These are phyloP conservation scores for Distichodus sexfasciatus DNA, from an alignment of 2,797 vertebrate genomes.

Conservation along the genomic window DNA sequence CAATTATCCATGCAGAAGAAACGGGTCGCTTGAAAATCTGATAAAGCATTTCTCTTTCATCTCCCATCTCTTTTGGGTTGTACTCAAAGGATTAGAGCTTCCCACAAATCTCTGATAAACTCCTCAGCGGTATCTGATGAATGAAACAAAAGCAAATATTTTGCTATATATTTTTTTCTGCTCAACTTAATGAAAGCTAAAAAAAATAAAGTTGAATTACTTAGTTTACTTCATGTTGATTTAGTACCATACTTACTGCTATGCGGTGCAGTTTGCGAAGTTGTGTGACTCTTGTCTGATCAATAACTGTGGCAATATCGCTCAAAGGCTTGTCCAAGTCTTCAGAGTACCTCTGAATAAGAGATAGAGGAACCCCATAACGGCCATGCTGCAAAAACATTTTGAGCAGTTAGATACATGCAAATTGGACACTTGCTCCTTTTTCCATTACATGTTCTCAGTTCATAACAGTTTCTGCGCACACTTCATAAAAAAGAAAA, in stretches of 20 bases:
- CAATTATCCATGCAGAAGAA: background rate
- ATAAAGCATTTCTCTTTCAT: too few species aligned
- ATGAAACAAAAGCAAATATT: background rate
- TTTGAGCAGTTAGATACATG: too few species aligned
- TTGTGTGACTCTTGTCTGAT: conserved; percentile 77
- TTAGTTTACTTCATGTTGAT: too few species aligned
- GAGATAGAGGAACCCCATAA: conserved; percentile 77
- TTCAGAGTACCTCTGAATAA: conserved; percentile 81
- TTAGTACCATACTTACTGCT: conserved; percentile 72
- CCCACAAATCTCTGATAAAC: conserved; percentile 80
- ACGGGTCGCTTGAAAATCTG: background rate
- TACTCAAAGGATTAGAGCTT: conserved; percentile 73
- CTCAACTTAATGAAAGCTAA: too few species aligned
- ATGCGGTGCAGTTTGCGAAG: conserved; percentile 77
- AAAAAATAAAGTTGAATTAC: too few species aligned
- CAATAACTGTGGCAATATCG: conserved; percentile 74
- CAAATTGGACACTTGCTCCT: too few species aligned
- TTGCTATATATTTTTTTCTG: background rate
- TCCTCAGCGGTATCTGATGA: conserved; percentile 79
- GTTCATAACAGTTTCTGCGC: too few species aligned
- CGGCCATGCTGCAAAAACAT: conserved; percentile 73
- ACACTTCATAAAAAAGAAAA: too few species aligned
- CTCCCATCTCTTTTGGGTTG: too few species aligned
- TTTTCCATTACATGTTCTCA: too few species aligned
- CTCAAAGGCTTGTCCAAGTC: conserved; percentile 75